Base-by-base conservation (phyloP, 2,797 vertebrate species). In the Acipenser oxyrinchus region DNA sequence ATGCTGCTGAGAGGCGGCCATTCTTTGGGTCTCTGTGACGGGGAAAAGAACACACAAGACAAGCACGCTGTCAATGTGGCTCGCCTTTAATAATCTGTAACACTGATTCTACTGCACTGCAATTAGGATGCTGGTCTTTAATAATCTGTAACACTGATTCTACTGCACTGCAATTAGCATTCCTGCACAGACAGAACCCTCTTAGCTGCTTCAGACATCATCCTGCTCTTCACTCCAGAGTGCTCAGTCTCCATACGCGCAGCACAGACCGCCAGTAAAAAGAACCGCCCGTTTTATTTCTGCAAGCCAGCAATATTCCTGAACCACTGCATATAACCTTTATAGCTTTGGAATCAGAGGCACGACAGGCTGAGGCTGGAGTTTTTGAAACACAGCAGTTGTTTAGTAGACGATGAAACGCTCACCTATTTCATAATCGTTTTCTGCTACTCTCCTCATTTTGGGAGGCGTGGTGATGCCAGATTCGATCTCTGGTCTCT, bases 391-490 rank as follows among this genome's bases (percentile, higher is more conserved):
- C 12, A n/a, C 9, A 6, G 10, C 55, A 58, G 55, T 58, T 11
- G 55, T 37, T 37, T 37, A 37, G 3, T 37, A 37, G 23, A 37
- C 23, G 23, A 37, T 59, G 55, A 13, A 49, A 49, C 50, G 74
- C 92, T 89, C 78, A 98, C 96, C 96, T 76, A 98, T 94, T 80
- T 98, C 95, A 73, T 95, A 97, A 85, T 96, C 94, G 37, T 95
- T 96, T 78, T 98, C 96, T 70, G 95, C 94, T 77, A 99, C 96
- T 72, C 95, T 92, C 74, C 96, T 93, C 94, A 99, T 98, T 86
- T 99, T 99, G 10, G 96, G 96, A 72, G 96, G 96, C 51, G 96
- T 99, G 70, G 95, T 99, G 87, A 95, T 94, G 70, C 96, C 96
- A 1, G 96, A 93, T 87, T 99, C 96, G 82, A 95, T 90, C 78